A percentile compares a stretch with the other conserved stretches of the same genome.
phyloP scores from a whole-genome alignment of 2,113 vertebrate species.

The Uropsilus gracilis region DNA sequence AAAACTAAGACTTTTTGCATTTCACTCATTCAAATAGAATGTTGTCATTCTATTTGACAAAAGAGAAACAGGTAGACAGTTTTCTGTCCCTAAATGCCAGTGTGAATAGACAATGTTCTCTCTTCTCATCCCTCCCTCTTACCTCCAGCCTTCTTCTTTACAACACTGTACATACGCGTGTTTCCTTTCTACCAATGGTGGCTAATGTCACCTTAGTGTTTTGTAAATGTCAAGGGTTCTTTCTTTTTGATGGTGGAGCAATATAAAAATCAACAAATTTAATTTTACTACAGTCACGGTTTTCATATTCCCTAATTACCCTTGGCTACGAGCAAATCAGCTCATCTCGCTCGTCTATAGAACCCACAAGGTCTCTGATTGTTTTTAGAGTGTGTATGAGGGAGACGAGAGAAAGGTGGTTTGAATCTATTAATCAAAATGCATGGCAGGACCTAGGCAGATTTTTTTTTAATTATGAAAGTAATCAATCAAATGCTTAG shows the following conservation, averaged over 20 bases:
- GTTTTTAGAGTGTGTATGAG: conserved; percentile 62
- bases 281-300: conserved; percentile 78
- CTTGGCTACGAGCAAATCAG: conserved; percentile 55
- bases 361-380: conserved; percentile 67
- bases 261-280: conserved; percentile 80
- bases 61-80: background rate
- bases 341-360: conserved; percentile 48
- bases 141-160: background rate
- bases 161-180: background rate
- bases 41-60: background rate
- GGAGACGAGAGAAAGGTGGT: conserved; percentile 29
- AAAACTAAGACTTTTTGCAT: background rate
- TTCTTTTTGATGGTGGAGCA: conserved; percentile 70
- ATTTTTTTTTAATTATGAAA: conserved; percentile 73
- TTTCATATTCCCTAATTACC: conserved; percentile 74
- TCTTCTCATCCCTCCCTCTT: background rate
- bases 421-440: conserved; percentile 77
- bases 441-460: conserved; percentile 43
- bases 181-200: conserved; percentile 36
- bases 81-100: background rate
- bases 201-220: conserved; percentile 72
- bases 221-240: conserved; percentile 75
- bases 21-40: background rate
- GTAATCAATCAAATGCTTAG: conserved; percentile 73
- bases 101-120: background rate